Percentiles rank a stretch among this genome's conserved stretches.
These are phyloP conservation scores for Drosophila ironensis DNA, from an alignment of 1,140 invertebrate species.

Conservation along the genomic window DNA sequence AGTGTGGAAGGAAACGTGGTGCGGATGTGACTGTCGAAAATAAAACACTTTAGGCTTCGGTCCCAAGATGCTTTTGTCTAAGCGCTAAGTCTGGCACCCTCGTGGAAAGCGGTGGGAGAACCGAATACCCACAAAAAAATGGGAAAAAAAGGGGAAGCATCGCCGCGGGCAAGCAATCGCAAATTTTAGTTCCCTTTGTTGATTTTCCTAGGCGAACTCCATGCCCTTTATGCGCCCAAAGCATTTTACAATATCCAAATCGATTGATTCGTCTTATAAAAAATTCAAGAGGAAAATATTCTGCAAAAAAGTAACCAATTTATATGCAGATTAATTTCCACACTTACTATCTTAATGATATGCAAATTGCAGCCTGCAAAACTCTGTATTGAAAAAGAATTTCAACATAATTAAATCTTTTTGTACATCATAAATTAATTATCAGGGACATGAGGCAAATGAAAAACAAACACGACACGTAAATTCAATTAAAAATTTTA, in stretches of 20 bases:
- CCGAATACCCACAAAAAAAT: neutral
- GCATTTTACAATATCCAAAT: no score
- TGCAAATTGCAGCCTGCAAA: constrained; percentile 4
- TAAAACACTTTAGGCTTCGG: constrained; percentile 62
- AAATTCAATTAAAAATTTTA: constrained; percentile 17
- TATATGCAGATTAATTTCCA: neutral
- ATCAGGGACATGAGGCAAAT: neutral
- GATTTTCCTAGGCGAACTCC: constrained; percentile 8
- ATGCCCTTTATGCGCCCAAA: no score
- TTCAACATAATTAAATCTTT: neutral
- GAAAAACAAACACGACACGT: constrained; percentile 15
- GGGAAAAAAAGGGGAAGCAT: neutral
- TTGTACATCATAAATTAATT: constrained; percentile 13
- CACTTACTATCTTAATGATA: neutral
- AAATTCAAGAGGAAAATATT: no score
- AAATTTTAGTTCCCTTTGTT: constrained; percentile 16
- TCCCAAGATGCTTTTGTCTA: constrained; percentile 68
- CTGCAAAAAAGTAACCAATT: neutral
- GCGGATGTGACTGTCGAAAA: constrained; percentile 63
- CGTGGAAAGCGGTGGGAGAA: neutral
- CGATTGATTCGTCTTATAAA: no score
- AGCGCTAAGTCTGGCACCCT: constrained; percentile 59
- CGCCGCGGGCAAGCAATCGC: constrained; percentile 2
- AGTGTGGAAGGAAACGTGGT: constrained; percentile 48
- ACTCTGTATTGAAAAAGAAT: no score